phyloP scores from a whole-genome alignment of 2,113 vertebrate species.

The Erythrocercus mccallii region DNA sequence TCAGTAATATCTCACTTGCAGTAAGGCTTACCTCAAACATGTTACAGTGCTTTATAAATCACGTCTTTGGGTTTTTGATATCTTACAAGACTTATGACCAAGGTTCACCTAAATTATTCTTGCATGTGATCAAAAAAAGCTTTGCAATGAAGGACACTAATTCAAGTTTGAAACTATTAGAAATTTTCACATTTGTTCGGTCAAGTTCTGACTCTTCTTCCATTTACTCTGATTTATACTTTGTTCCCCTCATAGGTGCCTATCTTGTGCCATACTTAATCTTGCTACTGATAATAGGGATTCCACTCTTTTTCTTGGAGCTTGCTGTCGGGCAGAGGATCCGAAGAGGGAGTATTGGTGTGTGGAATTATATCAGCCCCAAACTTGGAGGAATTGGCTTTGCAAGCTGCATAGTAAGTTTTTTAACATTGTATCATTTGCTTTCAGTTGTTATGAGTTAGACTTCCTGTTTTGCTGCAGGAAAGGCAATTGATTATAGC shows the following conservation, averaged over 20 bases:
- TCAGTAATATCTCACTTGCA: background rate
- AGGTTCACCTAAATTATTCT: background rate
- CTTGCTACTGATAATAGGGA: conserved; percentile 90
- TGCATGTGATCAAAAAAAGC: background rate
- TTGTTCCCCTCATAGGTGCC: conserved; percentile 80
- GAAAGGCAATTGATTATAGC: background rate
- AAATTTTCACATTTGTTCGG: background rate
- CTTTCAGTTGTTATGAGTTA: background rate
- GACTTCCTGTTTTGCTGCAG: background rate
- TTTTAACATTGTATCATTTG: background rate
- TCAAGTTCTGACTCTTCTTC: background rate
- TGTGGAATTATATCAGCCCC: conserved; percentile 98
- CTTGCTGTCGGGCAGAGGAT: conserved; percentile 94
- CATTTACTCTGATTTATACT: background rate
- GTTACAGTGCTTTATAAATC: background rate
- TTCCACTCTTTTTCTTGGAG: conserved; percentile 97
- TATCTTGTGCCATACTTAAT: conserved; percentile 96
- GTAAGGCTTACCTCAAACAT: background rate
- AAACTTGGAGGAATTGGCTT: conserved; percentile 95
- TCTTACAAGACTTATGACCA: background rate
- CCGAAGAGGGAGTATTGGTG: conserved; percentile 93
- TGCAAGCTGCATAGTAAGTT: conserved; percentile 93
- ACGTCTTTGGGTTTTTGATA: background rate
- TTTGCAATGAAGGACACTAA: background rate
- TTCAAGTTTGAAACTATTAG: background rate